phyloP scores from a whole-genome alignment of 2,888 invertebrate genomes.

The Abrostola tripartita region DNA sequence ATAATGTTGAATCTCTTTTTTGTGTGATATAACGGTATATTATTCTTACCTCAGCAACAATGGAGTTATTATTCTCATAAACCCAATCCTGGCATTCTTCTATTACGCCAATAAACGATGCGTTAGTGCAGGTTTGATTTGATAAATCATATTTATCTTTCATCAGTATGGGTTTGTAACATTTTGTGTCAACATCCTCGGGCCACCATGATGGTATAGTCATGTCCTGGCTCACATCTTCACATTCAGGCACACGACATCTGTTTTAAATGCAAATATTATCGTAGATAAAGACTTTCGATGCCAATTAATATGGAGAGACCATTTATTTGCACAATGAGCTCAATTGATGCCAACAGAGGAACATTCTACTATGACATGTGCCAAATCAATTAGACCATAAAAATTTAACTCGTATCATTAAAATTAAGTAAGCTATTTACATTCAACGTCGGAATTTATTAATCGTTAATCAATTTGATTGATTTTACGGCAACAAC shows the following conservation, averaged over 20 bases:
- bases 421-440: too few relatives aligned
- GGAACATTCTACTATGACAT: slow-evolving; percentile 23
- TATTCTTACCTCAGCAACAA: slow-evolving; percentile 71
- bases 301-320: slow-evolving; percentile 8
- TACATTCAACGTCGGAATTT: too few relatives aligned
- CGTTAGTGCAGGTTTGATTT: slow-evolving; percentile 69
- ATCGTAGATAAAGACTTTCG: neutral
- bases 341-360: slow-evolving; percentile 46
- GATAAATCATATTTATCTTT: slow-evolving; percentile 49
- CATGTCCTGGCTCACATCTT: slow-evolving; percentile 47
- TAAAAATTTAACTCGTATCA: neutral
- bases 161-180: slow-evolving; percentile 68
- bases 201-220: slow-evolving; percentile 75
- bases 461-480: too few relatives aligned
- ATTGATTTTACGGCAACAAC: too few relatives aligned
- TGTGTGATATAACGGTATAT: too few relatives aligned
- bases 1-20: too few relatives aligned
- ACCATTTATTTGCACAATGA: slow-evolving; percentile 35
- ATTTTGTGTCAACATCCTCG: slow-evolving; percentile 66
- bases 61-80: slow-evolving; percentile 75
- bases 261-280: slow-evolving; percentile 56
- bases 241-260: slow-evolving; percentile 77
- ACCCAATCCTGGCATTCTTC: slow-evolving; percentile 76
- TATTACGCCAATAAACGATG: slow-evolving; percentile 64
- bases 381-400: slow-evolving; percentile 25